These are phyloP conservation scores for Capitulum mitella DNA, from an alignment of 2,888 invertebrate species.

Conservation along the genomic window DNA sequence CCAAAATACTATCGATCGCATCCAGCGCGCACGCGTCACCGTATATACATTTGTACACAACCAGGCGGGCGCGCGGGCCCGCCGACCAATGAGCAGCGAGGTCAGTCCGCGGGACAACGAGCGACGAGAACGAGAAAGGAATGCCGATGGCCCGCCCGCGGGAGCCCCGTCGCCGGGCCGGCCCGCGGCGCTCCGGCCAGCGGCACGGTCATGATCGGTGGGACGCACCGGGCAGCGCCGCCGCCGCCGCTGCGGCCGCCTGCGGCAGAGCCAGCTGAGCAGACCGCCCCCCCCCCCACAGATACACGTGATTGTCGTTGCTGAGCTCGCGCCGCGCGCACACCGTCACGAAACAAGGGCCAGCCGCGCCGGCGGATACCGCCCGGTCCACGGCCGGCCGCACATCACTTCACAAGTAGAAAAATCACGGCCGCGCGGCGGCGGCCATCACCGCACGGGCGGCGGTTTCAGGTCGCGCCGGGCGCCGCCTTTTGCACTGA, in stretches of 20 bases:
- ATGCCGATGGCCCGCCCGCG: not conserved
- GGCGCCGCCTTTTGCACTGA: not conserved
- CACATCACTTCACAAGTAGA: constrained; percentile 1
- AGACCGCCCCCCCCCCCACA: too few relatives aligned
- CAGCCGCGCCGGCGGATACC: not conserved
- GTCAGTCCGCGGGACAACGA: not conserved
- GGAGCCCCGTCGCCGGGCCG: not conserved
- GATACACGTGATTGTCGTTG: not conserved
- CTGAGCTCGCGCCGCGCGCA: not conserved
- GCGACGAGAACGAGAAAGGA: not conserved
- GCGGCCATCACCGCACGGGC: not conserved
- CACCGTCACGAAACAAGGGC: not conserved
- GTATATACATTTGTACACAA: not conserved
- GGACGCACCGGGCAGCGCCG: too few relatives aligned
- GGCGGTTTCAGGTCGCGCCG: not conserved
- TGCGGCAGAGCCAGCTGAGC: too few relatives aligned
- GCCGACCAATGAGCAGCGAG: not conserved
- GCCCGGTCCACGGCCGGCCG: not conserved
- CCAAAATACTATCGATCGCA: too few relatives aligned
- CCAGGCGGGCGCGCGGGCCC: not conserved
- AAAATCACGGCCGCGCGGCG: not conserved
- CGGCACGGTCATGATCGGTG: too few relatives aligned
- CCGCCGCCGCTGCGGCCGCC: too few relatives aligned
- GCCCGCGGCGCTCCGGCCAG: not conserved
- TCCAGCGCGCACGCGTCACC: not conserved